Conservation (phyloP, 2,797 vertebrate species). For the Sebastes steindachneri region DNA sequence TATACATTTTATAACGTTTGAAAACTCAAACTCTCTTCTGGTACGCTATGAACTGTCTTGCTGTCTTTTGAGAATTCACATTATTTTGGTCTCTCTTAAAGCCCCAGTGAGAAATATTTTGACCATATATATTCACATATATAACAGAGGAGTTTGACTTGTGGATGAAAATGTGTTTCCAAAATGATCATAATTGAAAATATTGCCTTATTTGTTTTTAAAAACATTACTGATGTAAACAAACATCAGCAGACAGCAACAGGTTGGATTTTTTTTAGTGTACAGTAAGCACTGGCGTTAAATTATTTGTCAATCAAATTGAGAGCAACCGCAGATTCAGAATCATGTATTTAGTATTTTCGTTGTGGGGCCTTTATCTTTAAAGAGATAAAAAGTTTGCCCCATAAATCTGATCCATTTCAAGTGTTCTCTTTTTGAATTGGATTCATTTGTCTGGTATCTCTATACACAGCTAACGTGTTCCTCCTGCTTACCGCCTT, state of each 20-base stretch:
- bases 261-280: background rate
- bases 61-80: conserved; percentile 14
- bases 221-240: background rate
- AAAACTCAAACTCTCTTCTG: conserved; percentile 9
- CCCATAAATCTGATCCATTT: conserved; percentile 10
- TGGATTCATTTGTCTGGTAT: background rate
- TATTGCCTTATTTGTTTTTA: background rate
- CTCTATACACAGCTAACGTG: conserved; percentile 89
- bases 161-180: background rate
- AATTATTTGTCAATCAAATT: background rate
- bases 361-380: background rate
- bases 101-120: background rate
- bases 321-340: background rate
- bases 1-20: background rate
- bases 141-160: background rate
- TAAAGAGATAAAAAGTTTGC: background rate
- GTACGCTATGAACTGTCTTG: background rate
- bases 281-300: background rate
- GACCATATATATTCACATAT: background rate
- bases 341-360: background rate
- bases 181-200: background rate
- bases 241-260: background rate
- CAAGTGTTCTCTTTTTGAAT: background rate
- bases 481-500: conserved; percentile 87
- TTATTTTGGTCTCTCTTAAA: background rate